phyloP scores from a whole-genome alignment of 2,888 invertebrate genomes.

The Melieria omissa region DNA sequence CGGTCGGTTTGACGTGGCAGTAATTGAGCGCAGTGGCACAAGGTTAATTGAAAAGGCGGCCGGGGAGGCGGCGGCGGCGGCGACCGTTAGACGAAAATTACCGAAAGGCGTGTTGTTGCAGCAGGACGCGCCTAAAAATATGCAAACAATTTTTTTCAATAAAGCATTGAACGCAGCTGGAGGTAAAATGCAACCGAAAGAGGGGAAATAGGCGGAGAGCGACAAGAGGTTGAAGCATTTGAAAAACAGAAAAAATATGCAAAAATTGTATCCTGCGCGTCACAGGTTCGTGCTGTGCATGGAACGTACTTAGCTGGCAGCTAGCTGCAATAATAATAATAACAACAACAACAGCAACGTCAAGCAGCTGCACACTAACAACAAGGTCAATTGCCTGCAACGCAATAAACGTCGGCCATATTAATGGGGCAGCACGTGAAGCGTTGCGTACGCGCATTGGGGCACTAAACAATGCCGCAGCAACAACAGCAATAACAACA shows the following conservation, averaged over 20 bases:
- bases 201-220: not conserved
- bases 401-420: not conserved
- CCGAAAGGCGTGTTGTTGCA: not conserved
- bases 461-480: too few relatives aligned
- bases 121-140: not conserved
- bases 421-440: constrained; percentile 1
- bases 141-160: too few relatives aligned
- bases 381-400: constrained; percentile 18
- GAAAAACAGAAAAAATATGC: not conserved
- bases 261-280: not conserved
- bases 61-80: constrained; percentile 14
- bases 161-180: too few relatives aligned
- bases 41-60: constrained; percentile 23
- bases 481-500: too few relatives aligned
- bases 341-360: not conserved
- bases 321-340: not conserved
- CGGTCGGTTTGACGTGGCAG: not conserved
- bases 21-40: constrained; percentile 25
- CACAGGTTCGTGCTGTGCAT: not conserved
- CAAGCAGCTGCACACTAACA: not conserved
- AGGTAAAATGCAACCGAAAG: not conserved
- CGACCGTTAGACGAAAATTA: constrained; percentile 5
- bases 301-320: not conserved
- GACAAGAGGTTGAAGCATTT: not conserved
- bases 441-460: constrained; percentile 40